phyloP scores from a whole-genome alignment of 2,888 invertebrate genomes.

The Acronicta aceris region DNA sequence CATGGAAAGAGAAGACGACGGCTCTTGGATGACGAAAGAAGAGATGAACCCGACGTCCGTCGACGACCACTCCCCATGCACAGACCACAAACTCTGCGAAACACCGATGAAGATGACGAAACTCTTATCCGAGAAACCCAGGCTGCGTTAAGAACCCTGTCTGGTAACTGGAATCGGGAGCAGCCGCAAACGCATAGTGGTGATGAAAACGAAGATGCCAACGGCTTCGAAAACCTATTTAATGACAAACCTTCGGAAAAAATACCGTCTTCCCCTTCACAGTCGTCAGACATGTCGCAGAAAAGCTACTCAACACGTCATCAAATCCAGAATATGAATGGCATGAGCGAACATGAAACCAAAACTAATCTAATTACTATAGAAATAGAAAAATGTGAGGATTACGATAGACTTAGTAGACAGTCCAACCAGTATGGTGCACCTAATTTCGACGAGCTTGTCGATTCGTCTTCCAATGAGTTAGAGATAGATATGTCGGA shows the following conservation, averaged over 20 bases:
- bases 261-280: constrained; percentile 91
- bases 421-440: constrained; percentile 91
- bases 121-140: constrained; percentile 96
- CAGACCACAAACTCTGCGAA: constrained; percentile 78
- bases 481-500: constrained; percentile 94
- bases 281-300: constrained; percentile 90
- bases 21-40: constrained; percentile 82
- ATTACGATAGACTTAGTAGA: constrained; percentile 83
- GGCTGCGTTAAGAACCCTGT: constrained; percentile 95
- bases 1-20: constrained; percentile 82
- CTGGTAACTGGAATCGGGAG: constrained; percentile 94
- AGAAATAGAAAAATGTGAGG: constrained; percentile 78
- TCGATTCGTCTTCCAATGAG: constrained; percentile 94
- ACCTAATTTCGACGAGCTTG: constrained; percentile 93
- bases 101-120: constrained; percentile 92
- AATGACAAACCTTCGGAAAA: constrained; percentile 93
- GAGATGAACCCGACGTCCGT: constrained; percentile 71
- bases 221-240: constrained; percentile 95
- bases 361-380: constrained; percentile 64
- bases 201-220: constrained; percentile 93
- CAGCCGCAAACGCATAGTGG: constrained; percentile 91
- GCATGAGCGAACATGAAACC: constrained; percentile 66
- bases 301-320: constrained; percentile 90
- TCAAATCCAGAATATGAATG: constrained; percentile 71
- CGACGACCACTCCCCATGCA: constrained; percentile 70